Conservation (phyloP, 2,888 invertebrate species). For the Drosophila macrospina region DNA sequence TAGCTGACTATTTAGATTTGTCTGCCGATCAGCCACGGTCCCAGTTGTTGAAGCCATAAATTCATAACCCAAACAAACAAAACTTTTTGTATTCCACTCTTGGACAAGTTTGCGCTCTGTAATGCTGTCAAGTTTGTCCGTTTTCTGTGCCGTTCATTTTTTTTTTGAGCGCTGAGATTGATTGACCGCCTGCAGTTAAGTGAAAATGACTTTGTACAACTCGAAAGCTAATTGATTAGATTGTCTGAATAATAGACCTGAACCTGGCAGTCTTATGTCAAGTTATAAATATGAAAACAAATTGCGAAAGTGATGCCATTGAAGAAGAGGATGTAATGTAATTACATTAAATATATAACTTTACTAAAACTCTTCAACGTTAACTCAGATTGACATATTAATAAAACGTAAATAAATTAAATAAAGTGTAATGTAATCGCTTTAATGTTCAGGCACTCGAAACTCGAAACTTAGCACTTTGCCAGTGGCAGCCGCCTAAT, state of each 20-base stretch:
- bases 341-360: neutral
- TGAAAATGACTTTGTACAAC: constrained; percentile 45
- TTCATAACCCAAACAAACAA: constrained; percentile 51
- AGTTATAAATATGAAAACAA: constrained; percentile 18
- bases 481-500: neutral
- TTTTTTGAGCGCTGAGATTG: constrained; percentile 38
- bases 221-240: constrained; percentile 61
- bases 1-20: constrained; percentile 1
- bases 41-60: constrained; percentile 37
- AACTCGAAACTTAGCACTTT: constrained; percentile 31
- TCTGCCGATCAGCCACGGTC: neutral
- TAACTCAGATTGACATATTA: neutral
- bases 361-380: neutral
- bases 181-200: constrained; percentile 52
- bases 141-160: neutral
- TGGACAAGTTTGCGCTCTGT: constrained; percentile 47
- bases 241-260: constrained; percentile 24
- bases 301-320: constrained; percentile 2
- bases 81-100: constrained; percentile 16
- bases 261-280: constrained; percentile 7
- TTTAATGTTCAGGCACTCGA: constrained; percentile 16
- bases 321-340: neutral
- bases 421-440: neutral
- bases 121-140: constrained; percentile 51
- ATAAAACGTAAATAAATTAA: constrained; percentile 9